phyloP scores from a whole-genome alignment of 1,140 invertebrate species.

The Diorhabda sublineata region DNA sequence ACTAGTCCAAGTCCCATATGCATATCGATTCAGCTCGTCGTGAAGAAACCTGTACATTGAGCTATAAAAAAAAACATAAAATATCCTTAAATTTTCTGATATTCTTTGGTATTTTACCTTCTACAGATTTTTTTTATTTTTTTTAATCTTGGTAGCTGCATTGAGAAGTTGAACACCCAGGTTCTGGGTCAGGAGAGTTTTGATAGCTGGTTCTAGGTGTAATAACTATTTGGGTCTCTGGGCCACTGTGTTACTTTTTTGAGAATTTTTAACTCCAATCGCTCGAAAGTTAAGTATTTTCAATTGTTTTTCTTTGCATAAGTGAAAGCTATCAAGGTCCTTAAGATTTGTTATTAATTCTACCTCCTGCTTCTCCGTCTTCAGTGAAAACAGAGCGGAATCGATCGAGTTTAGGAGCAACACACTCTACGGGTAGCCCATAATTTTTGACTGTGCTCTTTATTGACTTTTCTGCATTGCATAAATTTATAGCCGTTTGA shows the following conservation, averaged over 20 bases:
- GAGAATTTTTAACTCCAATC: background rate
- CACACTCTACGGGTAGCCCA: background rate
- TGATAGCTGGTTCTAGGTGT: too few species aligned
- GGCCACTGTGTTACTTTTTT: too few species aligned
- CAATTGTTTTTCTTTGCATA: background rate
- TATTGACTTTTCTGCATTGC: background rate
- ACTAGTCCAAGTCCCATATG: too few species aligned
- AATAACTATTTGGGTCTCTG: too few species aligned
- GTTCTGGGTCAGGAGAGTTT: too few species aligned
- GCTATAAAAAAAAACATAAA: background rate
- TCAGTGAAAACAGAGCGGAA: background rate
- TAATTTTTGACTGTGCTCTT: background rate
- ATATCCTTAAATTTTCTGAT: constrained; percentile 5
- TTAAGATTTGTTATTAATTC: background rate
- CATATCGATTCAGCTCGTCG: too few species aligned
- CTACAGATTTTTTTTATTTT: background rate
- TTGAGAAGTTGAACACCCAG: too few species aligned
- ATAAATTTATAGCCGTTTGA: constrained; percentile 3
- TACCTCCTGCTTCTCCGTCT: background rate
- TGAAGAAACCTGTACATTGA: background rate
- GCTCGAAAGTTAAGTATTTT: background rate
- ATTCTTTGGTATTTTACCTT: background rate
- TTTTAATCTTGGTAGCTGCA: background rate
- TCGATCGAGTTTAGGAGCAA: background rate
- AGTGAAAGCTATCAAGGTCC: background rate